Percentiles rank a stretch among this genome's conserved stretches.
phyloP scores from a whole-genome alignment of 1,140 invertebrate species.

The Tetramorium simillimum region DNA sequence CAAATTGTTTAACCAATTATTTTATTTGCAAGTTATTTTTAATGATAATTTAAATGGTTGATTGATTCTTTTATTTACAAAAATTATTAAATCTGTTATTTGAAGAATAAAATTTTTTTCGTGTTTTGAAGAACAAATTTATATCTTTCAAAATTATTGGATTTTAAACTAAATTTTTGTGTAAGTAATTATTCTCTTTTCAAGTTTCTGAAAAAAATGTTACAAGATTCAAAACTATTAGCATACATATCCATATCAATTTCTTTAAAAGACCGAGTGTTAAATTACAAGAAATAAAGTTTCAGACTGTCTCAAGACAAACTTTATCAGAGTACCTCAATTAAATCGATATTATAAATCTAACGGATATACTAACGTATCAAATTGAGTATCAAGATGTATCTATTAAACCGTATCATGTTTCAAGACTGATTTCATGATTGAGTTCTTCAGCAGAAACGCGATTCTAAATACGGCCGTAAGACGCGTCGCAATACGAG shows the following conservation, averaged over 20 bases:
- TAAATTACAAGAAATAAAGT: not conserved
- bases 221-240: not conserved
- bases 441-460: not conserved
- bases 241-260: not conserved
- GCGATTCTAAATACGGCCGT: not conserved
- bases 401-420: not conserved
- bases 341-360: not conserved
- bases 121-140: not conserved
- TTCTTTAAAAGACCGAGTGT: not conserved
- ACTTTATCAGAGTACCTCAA: not conserved
- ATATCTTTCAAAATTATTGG: not conserved
- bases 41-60: not conserved
- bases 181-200: not conserved
- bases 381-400: not conserved
- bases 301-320: not conserved
- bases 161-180: not conserved
- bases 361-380: not conserved
- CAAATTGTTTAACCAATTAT: not conserved
- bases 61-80: not conserved
- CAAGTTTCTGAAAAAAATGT: not conserved
- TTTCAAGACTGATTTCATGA: not conserved
- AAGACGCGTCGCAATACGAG: conserved; percentile 22
- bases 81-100: not conserved
- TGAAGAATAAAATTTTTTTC: not conserved
- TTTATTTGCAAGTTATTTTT: not conserved